phyloP scores from a whole-genome alignment of 2,113 vertebrate species.

The Cephalophus harveyi region DNA sequence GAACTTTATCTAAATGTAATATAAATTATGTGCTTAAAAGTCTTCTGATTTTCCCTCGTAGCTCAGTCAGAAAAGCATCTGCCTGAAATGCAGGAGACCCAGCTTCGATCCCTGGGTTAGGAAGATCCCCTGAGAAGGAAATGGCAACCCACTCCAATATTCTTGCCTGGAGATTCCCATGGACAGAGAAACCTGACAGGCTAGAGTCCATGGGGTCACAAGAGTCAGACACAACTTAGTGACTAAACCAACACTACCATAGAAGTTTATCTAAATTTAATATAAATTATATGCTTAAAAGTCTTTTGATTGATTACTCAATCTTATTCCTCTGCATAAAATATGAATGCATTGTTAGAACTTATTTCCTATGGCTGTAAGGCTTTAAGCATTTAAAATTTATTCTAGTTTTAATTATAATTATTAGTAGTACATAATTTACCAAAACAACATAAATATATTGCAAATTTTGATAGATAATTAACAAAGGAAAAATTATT shows the following conservation, averaged over 20 bases:
- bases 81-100: too few species aligned
- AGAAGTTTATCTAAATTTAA: neutral
- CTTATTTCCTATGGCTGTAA: neutral
- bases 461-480: neutral
- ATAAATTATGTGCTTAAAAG: too few species aligned
- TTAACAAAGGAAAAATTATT: neutral
- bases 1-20: neutral
- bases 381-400: neutral
- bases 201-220: too few species aligned
- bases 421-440: neutral
- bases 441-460: neutral
- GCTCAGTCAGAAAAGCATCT: too few species aligned
- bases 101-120: too few species aligned
- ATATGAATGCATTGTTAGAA: neutral
- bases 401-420: neutral
- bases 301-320: neutral
- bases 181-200: too few species aligned
- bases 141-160: too few species aligned
- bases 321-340: neutral
- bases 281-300: neutral
- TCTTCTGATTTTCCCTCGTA: too few species aligned
- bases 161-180: too few species aligned
- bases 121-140: too few species aligned
- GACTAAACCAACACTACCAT: neutral
- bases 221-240: neutral